phyloP scores from a whole-genome alignment of 2,888 invertebrate genomes.

The Acrobasis repandana region DNA sequence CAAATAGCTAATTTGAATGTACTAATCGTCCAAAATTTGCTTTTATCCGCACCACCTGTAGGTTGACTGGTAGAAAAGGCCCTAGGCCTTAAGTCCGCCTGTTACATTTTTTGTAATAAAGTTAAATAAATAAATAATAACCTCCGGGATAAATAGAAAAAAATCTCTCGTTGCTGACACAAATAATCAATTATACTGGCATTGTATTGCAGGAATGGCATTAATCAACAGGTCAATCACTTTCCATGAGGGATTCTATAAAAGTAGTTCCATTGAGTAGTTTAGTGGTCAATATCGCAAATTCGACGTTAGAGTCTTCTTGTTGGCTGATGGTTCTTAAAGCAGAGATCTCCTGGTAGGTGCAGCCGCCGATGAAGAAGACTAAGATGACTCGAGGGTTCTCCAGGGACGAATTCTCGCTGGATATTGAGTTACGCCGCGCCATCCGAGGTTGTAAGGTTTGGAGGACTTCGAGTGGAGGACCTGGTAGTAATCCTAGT shows the following conservation, averaged over 20 bases:
- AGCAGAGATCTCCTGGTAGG: conserved; percentile 95
- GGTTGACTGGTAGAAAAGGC: no score
- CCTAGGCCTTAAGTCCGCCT: no score
- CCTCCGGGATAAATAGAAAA: no score
- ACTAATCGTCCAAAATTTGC: no score
- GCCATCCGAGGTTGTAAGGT: conserved; percentile 81
- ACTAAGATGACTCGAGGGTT: conserved; percentile 91
- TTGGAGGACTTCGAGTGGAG: conserved; percentile 86
- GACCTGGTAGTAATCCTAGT: conserved; percentile 91
- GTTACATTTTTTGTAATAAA: no score
- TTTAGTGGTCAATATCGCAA: conserved; percentile 95
- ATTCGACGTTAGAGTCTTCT: conserved; percentile 93
- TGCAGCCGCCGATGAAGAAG: conserved; percentile 98
- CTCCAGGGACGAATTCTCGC: conserved; percentile 83
- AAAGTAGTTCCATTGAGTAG: conserved; percentile 95
- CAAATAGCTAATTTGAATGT: no score
- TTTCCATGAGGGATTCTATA: conserved; percentile 88
- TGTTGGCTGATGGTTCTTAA: conserved; percentile 88
- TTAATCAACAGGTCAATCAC: conserved; percentile 37
- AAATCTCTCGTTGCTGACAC: no score
- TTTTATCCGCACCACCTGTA: no score
- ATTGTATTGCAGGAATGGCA: no score
- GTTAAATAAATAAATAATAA: no score
- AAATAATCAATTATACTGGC: no score
- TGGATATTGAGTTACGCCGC: conserved; percentile 82